Evolutionary conservation across 2,888 invertebrate species (phyloP), one percentile per base, ranked within the genome.

Genomic region (Athripsodes cinereus): DNA sequence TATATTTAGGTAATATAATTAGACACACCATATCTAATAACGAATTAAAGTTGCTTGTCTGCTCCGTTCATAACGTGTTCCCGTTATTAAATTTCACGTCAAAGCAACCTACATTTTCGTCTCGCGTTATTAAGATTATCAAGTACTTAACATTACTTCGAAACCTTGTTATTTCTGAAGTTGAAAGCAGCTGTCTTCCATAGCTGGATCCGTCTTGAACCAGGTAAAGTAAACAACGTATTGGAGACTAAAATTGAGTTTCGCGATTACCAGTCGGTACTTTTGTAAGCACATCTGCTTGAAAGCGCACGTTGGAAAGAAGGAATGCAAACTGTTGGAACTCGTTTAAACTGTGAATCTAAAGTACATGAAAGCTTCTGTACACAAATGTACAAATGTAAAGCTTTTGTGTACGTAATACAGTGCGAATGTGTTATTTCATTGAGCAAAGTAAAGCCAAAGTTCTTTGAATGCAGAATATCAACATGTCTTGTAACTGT

Each of bases 261-360:
- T 40, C 13, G 16, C n/a, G 13, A 40, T 40, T 40, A 40, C n/a
- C 40, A 40, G 40, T n/a, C 40, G 13, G 40, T 40, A 40, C n/a
- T 40, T 40, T 40, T 40, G 40, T 40, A 16, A 40, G 40, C 40
- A 40, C 40, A 40, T 40, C 40, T 40, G 40, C 40, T 40, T 40
- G 40, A 40, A 26, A 40, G 40, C 40, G 13, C 40, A 40, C 40
- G 26, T 26, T 26, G 40, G 13, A 40, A 40, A 40, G 40, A 40
- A 40, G 40, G 16, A 40, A 40, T 40, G 13, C 40, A 40, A 40
- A 40, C 40, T 40, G 40, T 40, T 40, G 40, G 16, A 40, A 40
- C n/a, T 40, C 13, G 40, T 40, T 40, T 40, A 40, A 40, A 40
- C 40, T 40, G 13, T 5, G 40, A 40, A 40, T 40, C 16, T 40